These are phyloP conservation scores for Alouatta palliata DNA, from an alignment of 2,113 vertebrate genomes.

Conservation along the genomic window DNA sequence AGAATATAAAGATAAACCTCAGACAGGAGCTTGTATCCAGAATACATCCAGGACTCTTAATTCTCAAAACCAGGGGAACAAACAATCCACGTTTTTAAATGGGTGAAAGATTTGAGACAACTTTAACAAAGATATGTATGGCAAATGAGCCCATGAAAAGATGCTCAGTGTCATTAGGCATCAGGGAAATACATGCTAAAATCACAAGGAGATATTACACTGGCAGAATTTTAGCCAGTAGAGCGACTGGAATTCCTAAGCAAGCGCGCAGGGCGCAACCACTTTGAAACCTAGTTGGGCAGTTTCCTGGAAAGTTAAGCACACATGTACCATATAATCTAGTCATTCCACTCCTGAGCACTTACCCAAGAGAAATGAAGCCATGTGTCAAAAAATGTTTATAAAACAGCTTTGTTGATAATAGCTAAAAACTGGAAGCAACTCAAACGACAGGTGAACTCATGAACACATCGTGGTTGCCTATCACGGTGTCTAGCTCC, in stretches of 20 bases:
- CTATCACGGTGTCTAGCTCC: fast-evolving
- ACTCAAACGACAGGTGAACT: neutral
- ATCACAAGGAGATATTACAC: neutral
- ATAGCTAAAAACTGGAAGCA: neutral
- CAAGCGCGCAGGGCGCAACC: neutral
- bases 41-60: neutral
- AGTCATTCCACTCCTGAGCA: neutral
- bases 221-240: neutral
- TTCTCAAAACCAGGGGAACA: neutral
- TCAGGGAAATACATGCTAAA: neutral
- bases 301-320: neutral
- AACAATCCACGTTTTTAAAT: neutral
- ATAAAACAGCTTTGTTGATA: neutral
- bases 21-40: neutral
- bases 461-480: neutral
- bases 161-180: neutral
- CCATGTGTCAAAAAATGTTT: neutral
- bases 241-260: neutral
- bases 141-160: neutral
- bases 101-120: neutral
- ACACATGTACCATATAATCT: neutral
- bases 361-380: neutral
- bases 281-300: neutral
- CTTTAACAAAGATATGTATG: neutral
- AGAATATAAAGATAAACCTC: neutral